Conservation (phyloP, 2,888 invertebrate species). For the Branchinecta sandiegonensis region DNA sequence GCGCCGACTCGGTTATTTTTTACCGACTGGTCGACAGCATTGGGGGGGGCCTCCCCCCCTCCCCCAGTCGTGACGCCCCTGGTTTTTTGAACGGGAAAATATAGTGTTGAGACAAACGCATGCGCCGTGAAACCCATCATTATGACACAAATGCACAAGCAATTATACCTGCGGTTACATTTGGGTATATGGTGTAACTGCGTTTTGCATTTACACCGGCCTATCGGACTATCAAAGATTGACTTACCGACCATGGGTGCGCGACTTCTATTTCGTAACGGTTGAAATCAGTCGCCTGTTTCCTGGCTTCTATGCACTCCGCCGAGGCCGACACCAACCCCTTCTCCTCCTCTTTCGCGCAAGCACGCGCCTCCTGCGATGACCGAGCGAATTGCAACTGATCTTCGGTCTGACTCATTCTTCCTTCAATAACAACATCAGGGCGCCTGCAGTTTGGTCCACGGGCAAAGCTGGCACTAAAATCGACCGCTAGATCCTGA, state of each 20-base stretch:
- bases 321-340: neutral
- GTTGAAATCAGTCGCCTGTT: slow-evolving; percentile 2
- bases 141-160: too few species aligned
- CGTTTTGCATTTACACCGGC: too few species aligned
- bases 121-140: too few species aligned
- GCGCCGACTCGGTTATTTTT: too few species aligned
- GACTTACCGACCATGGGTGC: neutral
- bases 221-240: neutral
- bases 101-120: too few species aligned
- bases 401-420: neutral
- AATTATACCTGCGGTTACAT: too few species aligned
- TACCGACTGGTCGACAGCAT: too few species aligned
- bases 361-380: neutral
- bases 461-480: neutral
- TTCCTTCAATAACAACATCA: neutral
- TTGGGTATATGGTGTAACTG: too few species aligned
- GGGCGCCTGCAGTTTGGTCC: neutral
- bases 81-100: too few species aligned
- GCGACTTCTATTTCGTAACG: slow-evolving; percentile 7
- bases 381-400: neutral
- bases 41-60: too few species aligned
- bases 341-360: slow-evolving; percentile 1
- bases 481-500: neutral
- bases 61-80: too few species aligned
- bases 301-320: neutral